Evolutionary conservation across 2,888 invertebrate genomes (phyloP).

Genomic region (Hecatera dysodea): DNA sequence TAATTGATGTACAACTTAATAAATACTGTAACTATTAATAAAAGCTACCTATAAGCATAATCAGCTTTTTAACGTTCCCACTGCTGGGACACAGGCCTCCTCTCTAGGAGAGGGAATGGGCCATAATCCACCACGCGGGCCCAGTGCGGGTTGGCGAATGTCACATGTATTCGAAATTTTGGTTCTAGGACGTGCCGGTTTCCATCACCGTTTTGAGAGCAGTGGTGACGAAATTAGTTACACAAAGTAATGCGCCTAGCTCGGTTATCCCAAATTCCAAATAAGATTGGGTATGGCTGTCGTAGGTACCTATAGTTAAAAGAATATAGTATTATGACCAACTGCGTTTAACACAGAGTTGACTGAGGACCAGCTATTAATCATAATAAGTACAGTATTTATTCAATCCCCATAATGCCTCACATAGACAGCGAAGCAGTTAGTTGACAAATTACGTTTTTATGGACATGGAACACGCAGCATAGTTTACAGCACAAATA

Average conservation of each 20-base stretch:
- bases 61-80: too few relatives aligned
- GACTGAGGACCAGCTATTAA: constrained; percentile 36
- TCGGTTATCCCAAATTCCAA: neutral
- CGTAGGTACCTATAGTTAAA: neutral
- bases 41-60: too few relatives aligned
- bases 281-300: neutral
- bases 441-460: constrained; percentile 64
- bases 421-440: constrained; percentile 56
- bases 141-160: too few relatives aligned
- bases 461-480: constrained; percentile 35
- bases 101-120: too few relatives aligned
- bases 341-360: constrained; percentile 25
- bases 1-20: neutral
- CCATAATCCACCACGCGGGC: too few relatives aligned
- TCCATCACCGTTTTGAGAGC: too few relatives aligned
- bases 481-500: constrained; percentile 7
- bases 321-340: neutral
- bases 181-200: too few relatives aligned
- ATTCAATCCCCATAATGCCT: constrained; percentile 42
- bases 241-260: too few relatives aligned
- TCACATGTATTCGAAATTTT: too few relatives aligned
- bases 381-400: constrained; percentile 55
- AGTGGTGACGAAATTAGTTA: too few relatives aligned
- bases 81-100: too few relatives aligned
- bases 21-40: neutral